These are phyloP conservation scores for Lottia gigantea DNA, from an alignment of 2,888 invertebrate genomes.

Conservation along the genomic window DNA sequence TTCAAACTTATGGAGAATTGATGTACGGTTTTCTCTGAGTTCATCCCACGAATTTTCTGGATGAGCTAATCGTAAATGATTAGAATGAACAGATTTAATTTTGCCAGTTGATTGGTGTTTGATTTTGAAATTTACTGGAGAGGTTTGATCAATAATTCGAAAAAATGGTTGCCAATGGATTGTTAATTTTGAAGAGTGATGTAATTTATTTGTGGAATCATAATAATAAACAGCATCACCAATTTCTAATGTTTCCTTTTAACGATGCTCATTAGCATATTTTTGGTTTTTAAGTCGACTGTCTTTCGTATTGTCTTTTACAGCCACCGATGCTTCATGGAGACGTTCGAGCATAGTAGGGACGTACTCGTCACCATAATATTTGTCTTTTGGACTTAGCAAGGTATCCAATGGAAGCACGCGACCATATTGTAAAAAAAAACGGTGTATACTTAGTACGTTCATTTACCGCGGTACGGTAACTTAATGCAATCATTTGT, in stretches of 20 bases:
- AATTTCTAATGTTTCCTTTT: neutral
- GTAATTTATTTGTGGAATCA: neutral
- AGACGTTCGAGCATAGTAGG: neutral
- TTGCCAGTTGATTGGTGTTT: neutral
- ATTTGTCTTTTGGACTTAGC: neutral
- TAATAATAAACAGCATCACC: conserved; percentile 14
- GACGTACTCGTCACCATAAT: conserved; percentile 4
- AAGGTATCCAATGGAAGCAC: conserved; percentile 4
- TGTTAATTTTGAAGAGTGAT: neutral
- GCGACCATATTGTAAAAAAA: conserved; percentile 16
- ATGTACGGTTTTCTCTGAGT: too few relatives aligned
- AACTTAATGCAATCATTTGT: neutral
- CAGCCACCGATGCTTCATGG: neutral
- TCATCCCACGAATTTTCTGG: conserved; percentile 12
- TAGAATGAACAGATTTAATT: neutral
- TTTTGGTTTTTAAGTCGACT: neutral
- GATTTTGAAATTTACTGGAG: conserved; percentile 9
- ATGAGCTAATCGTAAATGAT: neutral
- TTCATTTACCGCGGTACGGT: neutral
- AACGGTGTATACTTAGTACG: neutral
- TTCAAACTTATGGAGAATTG: too few relatives aligned
- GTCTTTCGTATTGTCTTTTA: neutral
- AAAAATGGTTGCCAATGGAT: neutral
- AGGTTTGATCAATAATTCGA: conserved; percentile 1
- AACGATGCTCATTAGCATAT: neutral